These are phyloP conservation scores for Myotis findleyi DNA, from an alignment of 2,797 vertebrate genomes.

Conservation along the genomic window DNA sequence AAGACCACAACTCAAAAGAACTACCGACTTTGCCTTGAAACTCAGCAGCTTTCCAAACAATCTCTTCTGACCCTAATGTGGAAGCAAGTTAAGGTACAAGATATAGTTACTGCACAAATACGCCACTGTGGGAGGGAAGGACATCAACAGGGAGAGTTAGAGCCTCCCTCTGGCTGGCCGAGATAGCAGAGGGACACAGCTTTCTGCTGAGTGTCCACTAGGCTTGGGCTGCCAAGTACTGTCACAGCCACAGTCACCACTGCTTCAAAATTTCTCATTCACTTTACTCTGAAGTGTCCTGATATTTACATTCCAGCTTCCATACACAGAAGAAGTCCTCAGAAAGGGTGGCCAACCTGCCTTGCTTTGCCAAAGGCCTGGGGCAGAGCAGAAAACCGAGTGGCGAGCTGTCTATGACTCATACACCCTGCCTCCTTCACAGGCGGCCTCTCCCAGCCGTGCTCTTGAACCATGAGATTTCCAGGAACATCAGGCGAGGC, in stretches of 20 bases:
- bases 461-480: neutral
- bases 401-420: neutral
- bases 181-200: neutral
- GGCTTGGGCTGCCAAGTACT: neutral
- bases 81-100: neutral
- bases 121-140: neutral
- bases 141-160: neutral
- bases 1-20: neutral
- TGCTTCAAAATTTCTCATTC: neutral
- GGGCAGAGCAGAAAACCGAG: neutral
- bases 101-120: neutral
- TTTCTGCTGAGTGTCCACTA: neutral
- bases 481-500: neutral
- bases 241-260: neutral
- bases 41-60: neutral
- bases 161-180: neutral
- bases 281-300: neutral
- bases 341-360: neutral
- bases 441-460: neutral
- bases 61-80: neutral
- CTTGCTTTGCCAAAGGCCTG: neutral
- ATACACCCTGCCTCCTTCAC: neutral
- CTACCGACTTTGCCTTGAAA: accelerated
- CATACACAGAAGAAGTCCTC: neutral
- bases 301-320: neutral